A percentile compares a stretch with the other conserved stretches of the same genome.
Conservation (phyloP, 2,888 invertebrate genomes). For the Gasteruption jaculator region DNA sequence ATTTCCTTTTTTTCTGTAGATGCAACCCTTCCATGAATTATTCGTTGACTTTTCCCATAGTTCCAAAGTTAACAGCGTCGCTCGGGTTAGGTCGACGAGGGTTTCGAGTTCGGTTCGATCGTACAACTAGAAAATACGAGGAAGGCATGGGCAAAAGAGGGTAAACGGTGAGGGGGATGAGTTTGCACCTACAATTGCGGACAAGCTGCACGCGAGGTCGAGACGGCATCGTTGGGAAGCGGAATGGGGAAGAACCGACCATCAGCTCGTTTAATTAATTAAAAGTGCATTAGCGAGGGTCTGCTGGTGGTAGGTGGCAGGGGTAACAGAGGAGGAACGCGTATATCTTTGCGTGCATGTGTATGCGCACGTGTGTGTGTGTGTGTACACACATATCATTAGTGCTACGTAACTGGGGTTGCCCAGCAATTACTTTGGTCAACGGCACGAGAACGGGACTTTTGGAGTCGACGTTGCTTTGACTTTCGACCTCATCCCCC, state of each 20-base stretch:
- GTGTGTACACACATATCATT: slow-evolving; percentile 26
- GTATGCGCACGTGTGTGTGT: slow-evolving; percentile 11
- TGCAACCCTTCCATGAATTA: no score
- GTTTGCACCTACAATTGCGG: slow-evolving; percentile 40
- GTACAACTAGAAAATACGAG: no score
- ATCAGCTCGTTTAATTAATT: slow-evolving; percentile 52
- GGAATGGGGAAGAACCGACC: slow-evolving; percentile 30
- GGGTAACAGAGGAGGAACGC: slow-evolving; percentile 12
- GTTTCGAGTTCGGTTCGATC: no score
- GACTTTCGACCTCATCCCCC: slow-evolving; percentile 22
- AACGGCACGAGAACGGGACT: slow-evolving; percentile 29
- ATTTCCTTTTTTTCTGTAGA: no score
- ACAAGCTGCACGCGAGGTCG: slow-evolving; percentile 49
- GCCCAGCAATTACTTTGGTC: slow-evolving; percentile 39
- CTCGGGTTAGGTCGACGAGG: no score
- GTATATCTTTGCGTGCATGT: not conserved
- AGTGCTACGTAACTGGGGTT: slow-evolving; percentile 33
- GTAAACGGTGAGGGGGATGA: slow-evolving; percentile 34
- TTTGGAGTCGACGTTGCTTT: slow-evolving; percentile 17
- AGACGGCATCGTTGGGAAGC: slow-evolving; percentile 23
- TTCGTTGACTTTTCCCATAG: no score
- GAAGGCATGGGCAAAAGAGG: not conserved
- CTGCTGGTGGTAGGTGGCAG: slow-evolving; percentile 24
- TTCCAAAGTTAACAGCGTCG: no score
- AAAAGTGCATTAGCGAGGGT: slow-evolving; percentile 50